Evolutionary conservation across 2,888 invertebrate genomes (phyloP), one percentile per base, ranked within the genome.

Genomic region (Stomorhina lunata): DNA sequence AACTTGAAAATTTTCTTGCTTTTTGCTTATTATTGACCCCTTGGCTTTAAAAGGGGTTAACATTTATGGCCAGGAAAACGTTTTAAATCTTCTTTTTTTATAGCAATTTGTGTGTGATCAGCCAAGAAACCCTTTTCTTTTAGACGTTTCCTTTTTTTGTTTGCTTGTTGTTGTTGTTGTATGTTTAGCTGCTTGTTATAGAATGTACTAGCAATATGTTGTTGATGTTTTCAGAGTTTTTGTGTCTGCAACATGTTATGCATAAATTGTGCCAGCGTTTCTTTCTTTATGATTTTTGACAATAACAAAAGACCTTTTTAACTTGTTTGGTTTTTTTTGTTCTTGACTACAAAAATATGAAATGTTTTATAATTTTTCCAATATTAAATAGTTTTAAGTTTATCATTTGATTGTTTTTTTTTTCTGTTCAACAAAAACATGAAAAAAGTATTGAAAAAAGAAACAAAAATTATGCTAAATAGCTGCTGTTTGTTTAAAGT

Each of bases 381-480:
- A 82, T 82, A 82, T 82, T 82, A 82, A 82, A 82, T 82, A 79
- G 82, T 82, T 79, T 80, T 59, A 66, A 53, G 76, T 82, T 76
- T 82, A 79, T 79, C 75, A 82, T 82, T 79, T 82, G 76, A 71
- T 69, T 50, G 29, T 34, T 40, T n/a, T n/a, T 32, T 9, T 32
- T 61, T 34, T 27, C 40, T 25, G 43, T 71, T 65, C 50, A 65
- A 29, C n/a, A 45, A 53, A 20, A 17, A 45, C 17, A 73, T 37
- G 48, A n/a, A 43, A 43, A 5, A 25, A n/a, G n/a, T n/a, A n/a
- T n/a, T n/a, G n/a, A n/a, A n/a, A 10, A 22, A 12, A 53, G 15
- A n/a, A 66, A 25, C 9, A 48, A 82, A 85, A 84, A 84, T 84
- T 85, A 84, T 84, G 85, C 84, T 84, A 85, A 85, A 84, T 72